A percentile compares a stretch with the other conserved stretches of the same genome.
Conservation (phyloP, 92 coral and sea anemone genomes). For the Diadumene lineata region DNA sequence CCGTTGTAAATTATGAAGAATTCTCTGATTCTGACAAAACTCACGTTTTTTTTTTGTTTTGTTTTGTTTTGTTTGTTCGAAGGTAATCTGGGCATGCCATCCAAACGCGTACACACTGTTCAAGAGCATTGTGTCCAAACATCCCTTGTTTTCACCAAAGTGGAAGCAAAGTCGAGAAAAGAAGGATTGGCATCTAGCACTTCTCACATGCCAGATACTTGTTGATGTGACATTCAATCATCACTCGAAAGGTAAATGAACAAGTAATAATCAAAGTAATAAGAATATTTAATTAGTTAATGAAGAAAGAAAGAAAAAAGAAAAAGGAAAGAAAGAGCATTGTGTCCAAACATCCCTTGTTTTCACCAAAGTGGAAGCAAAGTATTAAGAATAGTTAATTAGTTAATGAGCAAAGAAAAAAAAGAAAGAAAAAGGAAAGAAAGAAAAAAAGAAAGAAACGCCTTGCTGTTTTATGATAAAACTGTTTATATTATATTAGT, state of each 20-base stretch:
- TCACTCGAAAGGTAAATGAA: conserved; percentile 15
- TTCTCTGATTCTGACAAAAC: not conserved
- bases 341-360: conserved; percentile 7
- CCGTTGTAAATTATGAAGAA: not conserved
- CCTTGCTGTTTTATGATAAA: too few species aligned
- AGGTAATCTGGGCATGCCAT: not conserved
- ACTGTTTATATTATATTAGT: not conserved
- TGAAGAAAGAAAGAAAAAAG: too few species aligned
- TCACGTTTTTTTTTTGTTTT: not conserved
- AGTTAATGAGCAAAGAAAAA: too few species aligned
- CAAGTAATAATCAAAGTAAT: too few species aligned
- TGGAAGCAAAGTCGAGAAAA: not conserved
- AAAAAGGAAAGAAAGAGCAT: too few species aligned
- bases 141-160: not conserved
- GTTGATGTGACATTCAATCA: conserved; percentile 2
- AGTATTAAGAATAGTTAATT: too few species aligned
- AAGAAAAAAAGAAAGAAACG: too few species aligned
- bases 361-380: not conserved
- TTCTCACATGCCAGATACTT: conserved; percentile 31
- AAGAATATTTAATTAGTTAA: too few species aligned
- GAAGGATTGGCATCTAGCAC: conserved; percentile 27
- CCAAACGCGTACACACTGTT: not conserved
- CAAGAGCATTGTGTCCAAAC: conserved; percentile 5
- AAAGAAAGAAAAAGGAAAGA: too few species aligned
- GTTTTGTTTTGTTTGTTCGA: not conserved